Percentiles rank a stretch among this genome's conserved stretches.
Evolutionary conservation across 2,113 vertebrate species (phyloP).

Genomic region (Sialia sialis): DNA sequence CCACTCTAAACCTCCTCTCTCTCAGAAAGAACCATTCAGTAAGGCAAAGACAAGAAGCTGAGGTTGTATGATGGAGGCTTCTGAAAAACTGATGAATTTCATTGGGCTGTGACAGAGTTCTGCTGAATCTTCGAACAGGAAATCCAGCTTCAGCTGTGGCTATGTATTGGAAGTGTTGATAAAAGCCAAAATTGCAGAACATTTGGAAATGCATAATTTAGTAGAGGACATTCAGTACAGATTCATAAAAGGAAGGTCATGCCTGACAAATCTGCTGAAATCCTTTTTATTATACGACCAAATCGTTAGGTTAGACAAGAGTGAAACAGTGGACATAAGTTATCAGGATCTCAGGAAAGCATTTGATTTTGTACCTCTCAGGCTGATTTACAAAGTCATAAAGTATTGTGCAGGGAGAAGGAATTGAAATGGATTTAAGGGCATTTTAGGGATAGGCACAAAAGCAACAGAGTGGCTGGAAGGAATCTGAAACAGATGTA

Average conservation of each 20-base stretch:
- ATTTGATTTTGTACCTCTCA: conserved; percentile 61
- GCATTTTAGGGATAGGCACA: background rate
- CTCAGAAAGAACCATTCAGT: background rate
- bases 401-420: background rate
- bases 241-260: conserved; percentile 72
- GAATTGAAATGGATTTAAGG: conserved; percentile 40
- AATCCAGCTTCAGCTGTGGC: conserved; percentile 37
- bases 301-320: conserved; percentile 67
- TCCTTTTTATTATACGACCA: conserved; percentile 67
- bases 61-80: background rate
- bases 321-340: conserved; percentile 58
- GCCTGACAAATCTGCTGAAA: conserved; percentile 72
- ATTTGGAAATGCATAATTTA: conserved; percentile 71
- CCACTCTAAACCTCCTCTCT: background rate
- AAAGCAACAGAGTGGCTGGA: background rate
- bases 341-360: conserved; percentile 62
- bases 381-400: conserved; percentile 65
- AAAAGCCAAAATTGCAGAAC: conserved; percentile 64
- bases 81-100: background rate
- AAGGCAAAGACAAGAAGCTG: background rate
- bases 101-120: background rate
- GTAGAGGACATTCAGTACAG: conserved; percentile 62
- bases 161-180: conserved; percentile 45
- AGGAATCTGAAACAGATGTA: background rate
- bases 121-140: conserved; percentile 10